Percentiles rank a stretch among this genome's conserved stretches.
phyloP scores from a whole-genome alignment of 1,140 invertebrate species.

The Orius laevigatus region DNA sequence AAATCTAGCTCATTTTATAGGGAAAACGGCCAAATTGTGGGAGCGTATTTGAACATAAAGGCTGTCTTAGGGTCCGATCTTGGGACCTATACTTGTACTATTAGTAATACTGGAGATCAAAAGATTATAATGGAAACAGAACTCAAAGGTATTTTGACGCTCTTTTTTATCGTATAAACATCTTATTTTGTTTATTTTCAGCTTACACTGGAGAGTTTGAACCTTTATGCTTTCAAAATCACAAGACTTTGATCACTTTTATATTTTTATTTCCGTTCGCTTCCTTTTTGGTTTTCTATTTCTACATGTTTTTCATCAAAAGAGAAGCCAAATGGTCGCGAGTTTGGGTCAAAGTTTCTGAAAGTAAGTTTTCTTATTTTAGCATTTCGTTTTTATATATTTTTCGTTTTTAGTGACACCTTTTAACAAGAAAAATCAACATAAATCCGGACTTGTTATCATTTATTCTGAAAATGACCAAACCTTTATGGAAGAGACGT shows the following conservation, averaged over 20 bases:
- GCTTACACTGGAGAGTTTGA: constrained; percentile 2
- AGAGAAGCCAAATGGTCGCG: neutral
- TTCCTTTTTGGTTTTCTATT: neutral
- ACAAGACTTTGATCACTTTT: neutral
- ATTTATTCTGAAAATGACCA: constrained; percentile 8
- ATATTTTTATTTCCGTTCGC: neutral
- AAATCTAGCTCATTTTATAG: constrained; percentile 28
- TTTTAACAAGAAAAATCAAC: neutral
- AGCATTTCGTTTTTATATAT: neutral
- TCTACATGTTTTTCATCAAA: neutral
- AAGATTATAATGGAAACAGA: constrained; percentile 21
- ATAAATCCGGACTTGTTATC: constrained; percentile 6
- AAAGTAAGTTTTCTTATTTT: neutral
- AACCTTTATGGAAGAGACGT: constrained; percentile 9
- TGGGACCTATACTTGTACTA: constrained; percentile 44
- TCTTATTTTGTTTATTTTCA: neutral
- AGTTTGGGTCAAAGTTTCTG: neutral
- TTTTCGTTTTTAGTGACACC: constrained; percentile 2
- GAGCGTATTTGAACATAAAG: constrained; percentile 45
- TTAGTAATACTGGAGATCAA: constrained; percentile 34
- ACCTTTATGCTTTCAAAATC: neutral
- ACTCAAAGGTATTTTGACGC: constrained; percentile 7
- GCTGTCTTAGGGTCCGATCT: constrained; percentile 42
- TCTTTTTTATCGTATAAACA: neutral
- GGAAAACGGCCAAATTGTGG: constrained; percentile 48